Percentiles rank a stretch among this genome's conserved stretches.
Conservation (phyloP, 2,797 vertebrate species). For the Peromyscus eremicus region DNA sequence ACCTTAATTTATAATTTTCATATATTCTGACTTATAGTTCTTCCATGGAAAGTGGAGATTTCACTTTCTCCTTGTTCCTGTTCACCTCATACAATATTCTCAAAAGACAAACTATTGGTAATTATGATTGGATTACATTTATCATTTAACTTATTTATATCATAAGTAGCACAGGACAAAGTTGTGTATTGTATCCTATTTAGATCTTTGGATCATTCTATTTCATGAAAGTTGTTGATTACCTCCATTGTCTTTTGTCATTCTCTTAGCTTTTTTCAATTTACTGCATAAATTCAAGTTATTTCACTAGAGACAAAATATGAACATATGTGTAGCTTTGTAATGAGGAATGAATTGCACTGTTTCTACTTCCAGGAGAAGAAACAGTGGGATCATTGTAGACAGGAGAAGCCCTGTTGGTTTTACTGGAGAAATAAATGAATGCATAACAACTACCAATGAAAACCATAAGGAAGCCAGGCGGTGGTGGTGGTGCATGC, state of each 20-base stretch:
- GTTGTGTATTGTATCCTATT: background rate
- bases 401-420: background rate
- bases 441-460: background rate
- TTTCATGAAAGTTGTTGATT: background rate
- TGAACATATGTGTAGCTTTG: background rate
- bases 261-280: background rate
- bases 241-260: background rate
- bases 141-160: background rate
- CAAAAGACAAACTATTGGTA: background rate
- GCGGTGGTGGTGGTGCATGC: too few relatives aligned
- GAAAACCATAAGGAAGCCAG: too few relatives aligned
- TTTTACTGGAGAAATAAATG: background rate
- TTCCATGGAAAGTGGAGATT: background rate
- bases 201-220: background rate
- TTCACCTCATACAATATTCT: background rate
- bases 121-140: background rate
- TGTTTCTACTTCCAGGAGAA: background rate
- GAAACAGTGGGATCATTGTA: background rate
- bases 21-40: background rate
- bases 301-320: background rate
- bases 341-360: background rate
- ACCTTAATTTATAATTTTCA: background rate
- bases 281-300: background rate
- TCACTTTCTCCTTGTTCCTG: background rate
- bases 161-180: background rate